Percentiles rank a stretch among this genome's conserved stretches.
Evolutionary conservation across 1,140 invertebrate species (phyloP).

Genomic region (Drosophila saltans): DNA sequence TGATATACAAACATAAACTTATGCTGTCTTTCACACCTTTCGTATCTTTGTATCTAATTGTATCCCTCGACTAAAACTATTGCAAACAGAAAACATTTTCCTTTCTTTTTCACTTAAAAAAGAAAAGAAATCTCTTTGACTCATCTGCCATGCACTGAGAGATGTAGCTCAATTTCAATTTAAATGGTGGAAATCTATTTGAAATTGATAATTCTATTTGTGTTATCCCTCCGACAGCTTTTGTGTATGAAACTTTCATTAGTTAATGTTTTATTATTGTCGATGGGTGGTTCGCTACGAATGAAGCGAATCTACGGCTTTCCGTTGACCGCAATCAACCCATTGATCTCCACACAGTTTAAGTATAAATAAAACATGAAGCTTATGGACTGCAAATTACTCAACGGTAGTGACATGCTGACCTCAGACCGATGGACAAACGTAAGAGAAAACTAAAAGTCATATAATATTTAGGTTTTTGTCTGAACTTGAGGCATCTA

Average conservation of each 20-base stretch:
- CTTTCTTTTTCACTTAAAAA: too few relatives aligned
- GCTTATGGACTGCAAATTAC: conserved; percentile 66
- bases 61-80: too few relatives aligned
- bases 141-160: too few relatives aligned
- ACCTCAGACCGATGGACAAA: conserved; percentile 8
- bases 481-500: conserved; percentile 39
- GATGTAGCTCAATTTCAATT: too few relatives aligned
- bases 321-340: conserved; percentile 47
- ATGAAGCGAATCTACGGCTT: not conserved
- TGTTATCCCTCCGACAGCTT: not conserved
- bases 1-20: too few relatives aligned
- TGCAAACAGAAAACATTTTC: too few relatives aligned
- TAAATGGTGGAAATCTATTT: not conserved
- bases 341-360: conserved; percentile 52
- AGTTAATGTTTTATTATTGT: not conserved
- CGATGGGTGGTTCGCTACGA: not conserved
- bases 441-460: conserved; percentile 66
- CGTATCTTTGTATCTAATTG: too few relatives aligned
- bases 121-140: too few relatives aligned
- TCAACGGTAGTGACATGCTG: conserved; percentile 31
- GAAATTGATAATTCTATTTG: too few relatives aligned
- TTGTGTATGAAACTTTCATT: not conserved
- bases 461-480: conserved; percentile 71
- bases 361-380: conserved; percentile 66
- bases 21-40: too few relatives aligned